A percentile compares a stretch with the other conserved stretches of the same genome.
phyloP scores from a whole-genome alignment of 2,888 invertebrate genomes.

The Platypus cylindrus region DNA sequence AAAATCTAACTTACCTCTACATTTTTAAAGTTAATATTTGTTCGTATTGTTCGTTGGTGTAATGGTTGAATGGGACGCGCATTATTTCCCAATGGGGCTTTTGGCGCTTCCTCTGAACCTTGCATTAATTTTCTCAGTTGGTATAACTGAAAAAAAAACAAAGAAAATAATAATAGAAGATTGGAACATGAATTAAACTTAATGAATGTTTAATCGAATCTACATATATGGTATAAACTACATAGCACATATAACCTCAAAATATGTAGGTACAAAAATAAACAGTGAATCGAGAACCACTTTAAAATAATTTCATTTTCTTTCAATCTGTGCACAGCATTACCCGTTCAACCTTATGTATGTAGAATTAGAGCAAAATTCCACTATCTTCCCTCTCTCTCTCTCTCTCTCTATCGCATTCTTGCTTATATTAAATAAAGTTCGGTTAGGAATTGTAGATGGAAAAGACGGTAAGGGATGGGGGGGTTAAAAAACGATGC shows the following conservation, averaged over 20 bases:
- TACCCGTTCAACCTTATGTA: too few relatives aligned
- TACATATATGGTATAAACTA: neutral
- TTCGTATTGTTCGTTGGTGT: slow-evolving; percentile 86
- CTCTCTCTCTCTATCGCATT: too few relatives aligned
- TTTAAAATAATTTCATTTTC: slow-evolving; percentile 7
- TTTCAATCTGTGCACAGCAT: slow-evolving; percentile 7
- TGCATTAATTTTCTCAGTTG: slow-evolving; percentile 80
- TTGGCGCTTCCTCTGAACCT: slow-evolving; percentile 72
- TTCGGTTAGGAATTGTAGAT: too few relatives aligned
- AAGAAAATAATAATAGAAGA: neutral
- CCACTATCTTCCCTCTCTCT: too few relatives aligned
- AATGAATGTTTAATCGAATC: neutral
- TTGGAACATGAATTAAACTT: neutral
- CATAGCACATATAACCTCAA: too few relatives aligned
- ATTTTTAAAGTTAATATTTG: slow-evolving; percentile 91
- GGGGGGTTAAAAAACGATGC: too few relatives aligned
- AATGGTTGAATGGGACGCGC: slow-evolving; percentile 85
- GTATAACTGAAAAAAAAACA: slow-evolving; percentile 54
- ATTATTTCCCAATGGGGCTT: slow-evolving; percentile 88
- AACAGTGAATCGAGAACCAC: too few relatives aligned
- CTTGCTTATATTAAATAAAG: too few relatives aligned
- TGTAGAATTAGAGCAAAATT: too few relatives aligned
- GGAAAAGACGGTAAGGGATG: too few relatives aligned
- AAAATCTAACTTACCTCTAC: slow-evolving; percentile 23
- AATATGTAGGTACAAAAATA: too few relatives aligned